Evolutionary conservation across 2,113 vertebrate species (phyloP).

Genomic region (Chlamydotis undulata): DNA sequence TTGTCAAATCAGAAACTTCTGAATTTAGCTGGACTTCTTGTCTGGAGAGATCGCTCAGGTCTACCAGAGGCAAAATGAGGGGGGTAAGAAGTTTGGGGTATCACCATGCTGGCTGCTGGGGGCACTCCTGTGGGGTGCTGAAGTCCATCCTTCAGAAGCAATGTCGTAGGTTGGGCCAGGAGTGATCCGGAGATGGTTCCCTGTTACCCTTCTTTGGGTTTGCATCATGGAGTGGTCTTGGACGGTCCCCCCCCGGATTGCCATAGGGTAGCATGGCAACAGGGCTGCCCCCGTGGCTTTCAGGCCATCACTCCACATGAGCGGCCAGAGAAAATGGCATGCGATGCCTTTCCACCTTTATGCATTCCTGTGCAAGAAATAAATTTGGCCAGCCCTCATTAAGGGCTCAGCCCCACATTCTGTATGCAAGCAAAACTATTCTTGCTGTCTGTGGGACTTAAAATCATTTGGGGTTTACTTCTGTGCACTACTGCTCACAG

Average conservation of each 20-base stretch:
- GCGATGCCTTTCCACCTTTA: background rate
- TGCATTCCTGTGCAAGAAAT: background rate
- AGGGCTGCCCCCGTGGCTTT: background rate
- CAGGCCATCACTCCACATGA: fast-evolving
- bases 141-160: background rate
- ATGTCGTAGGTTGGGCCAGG: background rate
- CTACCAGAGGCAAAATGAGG: background rate
- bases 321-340: background rate
- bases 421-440: background rate
- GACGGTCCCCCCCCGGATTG: fast-evolving
- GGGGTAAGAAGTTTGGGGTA: fast-evolving
- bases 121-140: background rate
- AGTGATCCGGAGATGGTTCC: background rate
- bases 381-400: background rate
- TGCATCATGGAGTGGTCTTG: background rate
- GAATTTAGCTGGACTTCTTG: background rate
- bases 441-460: background rate
- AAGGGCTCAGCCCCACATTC: background rate
- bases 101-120: background rate
- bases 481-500: background rate
- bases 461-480: background rate
- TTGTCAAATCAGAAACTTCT: background rate
- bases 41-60: fast-evolving
- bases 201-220: background rate
- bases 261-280: fast-evolving